Evolutionary conservation across 2,113 vertebrate genomes (phyloP).

Genomic region (Hemiprocne comata): DNA sequence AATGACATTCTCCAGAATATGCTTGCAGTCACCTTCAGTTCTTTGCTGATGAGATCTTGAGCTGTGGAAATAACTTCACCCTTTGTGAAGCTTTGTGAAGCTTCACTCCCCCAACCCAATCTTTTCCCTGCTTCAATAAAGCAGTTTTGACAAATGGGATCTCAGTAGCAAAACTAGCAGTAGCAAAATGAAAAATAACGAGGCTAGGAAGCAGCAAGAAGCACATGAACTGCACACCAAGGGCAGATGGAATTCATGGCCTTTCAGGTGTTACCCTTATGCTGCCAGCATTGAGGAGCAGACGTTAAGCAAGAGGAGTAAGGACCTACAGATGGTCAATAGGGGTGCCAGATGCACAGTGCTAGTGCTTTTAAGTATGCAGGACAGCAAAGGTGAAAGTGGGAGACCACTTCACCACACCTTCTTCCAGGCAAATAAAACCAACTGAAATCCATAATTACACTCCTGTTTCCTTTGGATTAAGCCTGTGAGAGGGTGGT

Average conservation of each 20-base stretch:
- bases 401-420: background rate
- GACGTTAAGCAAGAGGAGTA: background rate
- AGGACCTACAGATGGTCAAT: background rate
- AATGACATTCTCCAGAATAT: background rate
- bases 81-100: background rate
- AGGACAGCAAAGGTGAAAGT: background rate
- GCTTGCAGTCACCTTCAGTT: conserved; percentile 22
- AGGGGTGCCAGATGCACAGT: background rate
- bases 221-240: background rate
- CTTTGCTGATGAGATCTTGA: background rate
- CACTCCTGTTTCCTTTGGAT: background rate
- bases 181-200: conserved; percentile 18
- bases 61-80: background rate
- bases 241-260: background rate
- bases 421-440: background rate
- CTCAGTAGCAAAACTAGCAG: background rate
- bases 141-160: background rate
- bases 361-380: background rate
- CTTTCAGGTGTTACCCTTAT: background rate
- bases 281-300: background rate
- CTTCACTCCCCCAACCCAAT: background rate
- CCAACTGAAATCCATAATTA: background rate
- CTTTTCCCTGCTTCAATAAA: background rate
- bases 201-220: background rate
- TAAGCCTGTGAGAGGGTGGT: background rate